phyloP scores from a whole-genome alignment of 1,140 invertebrate species.

The Tetraneura akinire region DNA sequence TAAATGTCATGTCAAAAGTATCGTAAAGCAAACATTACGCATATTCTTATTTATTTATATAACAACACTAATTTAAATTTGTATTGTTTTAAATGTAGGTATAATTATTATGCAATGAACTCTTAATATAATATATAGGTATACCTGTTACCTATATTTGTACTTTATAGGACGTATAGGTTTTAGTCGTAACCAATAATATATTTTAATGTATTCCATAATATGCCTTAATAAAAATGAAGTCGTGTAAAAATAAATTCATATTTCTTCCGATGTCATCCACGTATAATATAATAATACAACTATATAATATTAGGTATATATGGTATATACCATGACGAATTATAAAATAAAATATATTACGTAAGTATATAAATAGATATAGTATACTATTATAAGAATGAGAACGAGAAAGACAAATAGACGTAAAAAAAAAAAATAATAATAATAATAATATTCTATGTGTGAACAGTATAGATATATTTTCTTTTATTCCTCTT shows the following conservation, averaged over 20 bases:
- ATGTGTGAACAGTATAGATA: conserved; percentile 6
- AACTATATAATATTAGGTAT: conserved; percentile 2
- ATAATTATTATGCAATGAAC: conserved; percentile 38
- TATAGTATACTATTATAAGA: too few species aligned
- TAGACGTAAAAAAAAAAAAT: neutral
- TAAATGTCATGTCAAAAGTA: conserved; percentile 13
- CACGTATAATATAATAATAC: neutral
- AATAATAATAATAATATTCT: neutral
- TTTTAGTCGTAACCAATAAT: conserved; percentile 28
- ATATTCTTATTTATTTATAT: neutral
- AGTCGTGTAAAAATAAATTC: conserved; percentile 2
- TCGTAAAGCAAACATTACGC: neutral
- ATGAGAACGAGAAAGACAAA: conserved; percentile 1
- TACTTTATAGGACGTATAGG: too few species aligned
- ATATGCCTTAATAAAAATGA: neutral
- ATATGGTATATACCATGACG: too few species aligned
- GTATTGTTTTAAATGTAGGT: conserved; percentile 30
- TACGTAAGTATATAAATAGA: too few species aligned
- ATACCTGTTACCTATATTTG: neutral
- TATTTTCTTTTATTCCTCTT: neutral
- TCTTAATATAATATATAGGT: conserved; percentile 6
- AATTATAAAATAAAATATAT: conserved; percentile 11
- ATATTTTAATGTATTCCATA: conserved; percentile 42
- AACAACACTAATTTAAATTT: conserved; percentile 32
- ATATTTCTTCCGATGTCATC: neutral